Evolutionary conservation across 1,140 invertebrate species (phyloP).

Genomic region (Cydia strobilella): DNA sequence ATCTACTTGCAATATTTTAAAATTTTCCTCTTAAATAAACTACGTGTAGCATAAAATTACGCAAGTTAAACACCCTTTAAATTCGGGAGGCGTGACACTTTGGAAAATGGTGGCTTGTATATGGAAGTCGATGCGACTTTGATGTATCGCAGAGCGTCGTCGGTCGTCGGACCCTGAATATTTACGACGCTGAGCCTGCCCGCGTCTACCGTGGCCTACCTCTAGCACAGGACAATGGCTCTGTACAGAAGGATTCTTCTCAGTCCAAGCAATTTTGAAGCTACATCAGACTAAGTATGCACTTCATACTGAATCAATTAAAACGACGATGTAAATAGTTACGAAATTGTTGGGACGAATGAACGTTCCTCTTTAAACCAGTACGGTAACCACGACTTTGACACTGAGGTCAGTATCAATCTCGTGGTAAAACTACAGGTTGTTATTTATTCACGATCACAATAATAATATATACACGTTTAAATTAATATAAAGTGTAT

Average conservation of each 20-base stretch:
- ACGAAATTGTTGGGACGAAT: too few species aligned
- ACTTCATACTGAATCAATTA: not conserved
- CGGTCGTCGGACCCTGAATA: constrained; percentile 57
- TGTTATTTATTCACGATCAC: too few species aligned
- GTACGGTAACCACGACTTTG: too few species aligned
- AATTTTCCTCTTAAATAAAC: not conserved
- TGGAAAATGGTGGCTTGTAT: constrained; percentile 41
- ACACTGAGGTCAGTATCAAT: too few species aligned
- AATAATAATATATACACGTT: too few species aligned
- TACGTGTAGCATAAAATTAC: not conserved
- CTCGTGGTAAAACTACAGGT: too few species aligned
- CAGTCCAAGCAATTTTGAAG: too few species aligned
- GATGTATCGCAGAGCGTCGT: constrained; percentile 50
- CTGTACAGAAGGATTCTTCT: not conserved
- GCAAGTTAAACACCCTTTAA: constrained; percentile 27
- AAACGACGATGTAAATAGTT: too few species aligned
- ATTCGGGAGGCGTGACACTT: constrained; percentile 34
- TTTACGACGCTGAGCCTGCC: constrained; percentile 53
- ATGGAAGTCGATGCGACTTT: constrained; percentile 49
- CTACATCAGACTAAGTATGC: not conserved
- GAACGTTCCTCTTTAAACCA: too few species aligned
- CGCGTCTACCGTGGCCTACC: constrained; percentile 33
- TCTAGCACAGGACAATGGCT: not conserved
- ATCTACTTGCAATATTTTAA: not conserved
- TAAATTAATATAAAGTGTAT: too few species aligned